These are phyloP conservation scores for Eudorcas thomsonii DNA, from an alignment of 2,113 vertebrate genomes.

Conservation along the genomic window DNA sequence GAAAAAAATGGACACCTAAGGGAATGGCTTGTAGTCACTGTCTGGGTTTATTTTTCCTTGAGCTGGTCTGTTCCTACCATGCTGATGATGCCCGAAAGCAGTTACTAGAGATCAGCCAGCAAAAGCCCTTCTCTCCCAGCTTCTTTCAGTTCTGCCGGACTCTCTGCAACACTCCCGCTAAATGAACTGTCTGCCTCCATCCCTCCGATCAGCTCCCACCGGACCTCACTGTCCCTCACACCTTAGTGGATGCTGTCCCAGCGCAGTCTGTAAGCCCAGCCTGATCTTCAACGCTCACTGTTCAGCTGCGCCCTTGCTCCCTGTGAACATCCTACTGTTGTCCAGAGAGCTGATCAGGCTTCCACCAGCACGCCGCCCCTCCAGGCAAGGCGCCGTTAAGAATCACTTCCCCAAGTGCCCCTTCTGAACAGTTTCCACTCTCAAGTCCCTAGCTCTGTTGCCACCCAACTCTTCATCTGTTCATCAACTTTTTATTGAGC, in stretches of 20 bases:
- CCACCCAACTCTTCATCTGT: not conserved
- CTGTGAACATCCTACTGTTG: not conserved
- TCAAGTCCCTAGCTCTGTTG: not conserved
- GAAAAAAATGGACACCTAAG: not conserved
- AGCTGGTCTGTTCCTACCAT: not conserved
- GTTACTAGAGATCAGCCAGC: not conserved
- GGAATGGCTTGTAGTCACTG: not conserved
- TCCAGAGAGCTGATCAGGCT: rapidly evolving
- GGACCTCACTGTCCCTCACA: not conserved
- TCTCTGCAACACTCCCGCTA: not conserved
- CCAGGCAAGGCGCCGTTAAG: not conserved
- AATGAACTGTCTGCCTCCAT: not conserved
- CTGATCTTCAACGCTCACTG: not conserved
- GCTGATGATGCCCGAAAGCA: not conserved
- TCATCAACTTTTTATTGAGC: not conserved
- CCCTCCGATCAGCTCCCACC: not conserved
- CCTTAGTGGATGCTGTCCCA: not conserved
- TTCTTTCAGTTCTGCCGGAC: not conserved
- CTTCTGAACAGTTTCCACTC: not conserved
- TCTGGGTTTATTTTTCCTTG: not conserved
- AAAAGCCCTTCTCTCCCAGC: not conserved
- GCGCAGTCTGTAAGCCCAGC: not conserved
- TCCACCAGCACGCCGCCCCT: not conserved
- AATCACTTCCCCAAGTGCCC: not conserved
- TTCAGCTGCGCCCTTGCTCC: not conserved